These are phyloP conservation scores for Brenthis ino DNA, from an alignment of 2,888 invertebrate genomes.

Conservation along the genomic window DNA sequence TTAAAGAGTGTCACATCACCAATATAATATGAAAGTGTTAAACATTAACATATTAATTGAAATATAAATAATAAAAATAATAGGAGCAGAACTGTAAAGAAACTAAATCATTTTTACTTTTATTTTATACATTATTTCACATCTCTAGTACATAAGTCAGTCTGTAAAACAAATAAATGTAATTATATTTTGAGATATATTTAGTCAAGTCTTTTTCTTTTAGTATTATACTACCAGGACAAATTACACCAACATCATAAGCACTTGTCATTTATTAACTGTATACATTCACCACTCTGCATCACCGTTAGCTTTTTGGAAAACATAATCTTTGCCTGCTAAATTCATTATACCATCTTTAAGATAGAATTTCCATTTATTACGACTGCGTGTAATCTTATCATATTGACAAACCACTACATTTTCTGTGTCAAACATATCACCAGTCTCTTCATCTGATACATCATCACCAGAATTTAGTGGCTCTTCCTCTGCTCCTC, in stretches of 20 bases:
- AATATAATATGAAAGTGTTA: neutral
- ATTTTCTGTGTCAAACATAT: constrained; percentile 99
- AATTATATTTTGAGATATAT: constrained; percentile 46
- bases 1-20: neutral
- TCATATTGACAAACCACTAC: constrained; percentile 99
- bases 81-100: neutral
- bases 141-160: constrained; percentile 15
- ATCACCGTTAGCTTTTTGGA: constrained; percentile 99
- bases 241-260: constrained; percentile 54
- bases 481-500: constrained; percentile 90
- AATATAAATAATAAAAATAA: neutral
- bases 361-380: constrained; percentile 99
- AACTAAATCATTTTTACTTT: neutral
- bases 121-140: constrained; percentile 3
- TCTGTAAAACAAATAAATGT: constrained; percentile 12
- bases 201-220: constrained; percentile 52
- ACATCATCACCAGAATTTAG: constrained; percentile 98
- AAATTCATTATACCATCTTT: constrained; percentile 99
- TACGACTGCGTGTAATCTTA: constrained; percentile 98
- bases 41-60: neutral
- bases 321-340: constrained; percentile 98
- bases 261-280: constrained; percentile 50
- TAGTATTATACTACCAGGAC: constrained; percentile 50
- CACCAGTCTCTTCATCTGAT: constrained; percentile 96
- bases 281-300: constrained; percentile 94